Conservation (phyloP, 2,113 vertebrate species). For the Vimba vimba region DNA sequence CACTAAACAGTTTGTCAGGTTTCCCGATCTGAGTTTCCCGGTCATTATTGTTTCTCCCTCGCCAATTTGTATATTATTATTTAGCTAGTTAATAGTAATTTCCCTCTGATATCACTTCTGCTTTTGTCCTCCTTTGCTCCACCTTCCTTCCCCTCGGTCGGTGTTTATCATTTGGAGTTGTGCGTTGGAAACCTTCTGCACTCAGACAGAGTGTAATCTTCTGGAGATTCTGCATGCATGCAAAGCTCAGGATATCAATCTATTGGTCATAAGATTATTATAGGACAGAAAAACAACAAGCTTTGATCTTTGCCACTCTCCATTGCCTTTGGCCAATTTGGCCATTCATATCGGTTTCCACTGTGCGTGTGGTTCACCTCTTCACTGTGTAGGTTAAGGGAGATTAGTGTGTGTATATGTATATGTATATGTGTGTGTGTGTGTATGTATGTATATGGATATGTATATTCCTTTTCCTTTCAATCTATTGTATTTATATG, state of each 20-base stretch:
- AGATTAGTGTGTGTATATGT: background rate
- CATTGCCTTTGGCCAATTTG: background rate
- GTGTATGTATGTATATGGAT: too few species aligned
- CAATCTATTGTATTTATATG: background rate
- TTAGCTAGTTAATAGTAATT: background rate
- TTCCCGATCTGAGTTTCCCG: background rate
- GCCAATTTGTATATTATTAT: background rate
- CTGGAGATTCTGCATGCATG: background rate
- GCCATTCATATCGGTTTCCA: background rate
- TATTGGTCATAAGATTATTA: background rate
- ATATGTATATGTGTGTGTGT: background rate
- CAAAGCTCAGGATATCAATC: background rate
- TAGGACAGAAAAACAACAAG: background rate
- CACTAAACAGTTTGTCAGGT: background rate
- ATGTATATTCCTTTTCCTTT: background rate
- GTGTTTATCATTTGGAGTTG: background rate
- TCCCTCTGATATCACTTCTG: slow-evolving; percentile 5
- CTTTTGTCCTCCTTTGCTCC: background rate
- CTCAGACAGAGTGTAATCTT: background rate
- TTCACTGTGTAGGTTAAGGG: background rate
- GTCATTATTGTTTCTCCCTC: background rate
- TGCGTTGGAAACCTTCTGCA: background rate
- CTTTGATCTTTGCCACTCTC: background rate
- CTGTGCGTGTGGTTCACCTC: background rate
- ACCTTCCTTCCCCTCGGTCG: background rate